phyloP scores from a whole-genome alignment of 2,113 vertebrate species.

The Verasper variegatus region DNA sequence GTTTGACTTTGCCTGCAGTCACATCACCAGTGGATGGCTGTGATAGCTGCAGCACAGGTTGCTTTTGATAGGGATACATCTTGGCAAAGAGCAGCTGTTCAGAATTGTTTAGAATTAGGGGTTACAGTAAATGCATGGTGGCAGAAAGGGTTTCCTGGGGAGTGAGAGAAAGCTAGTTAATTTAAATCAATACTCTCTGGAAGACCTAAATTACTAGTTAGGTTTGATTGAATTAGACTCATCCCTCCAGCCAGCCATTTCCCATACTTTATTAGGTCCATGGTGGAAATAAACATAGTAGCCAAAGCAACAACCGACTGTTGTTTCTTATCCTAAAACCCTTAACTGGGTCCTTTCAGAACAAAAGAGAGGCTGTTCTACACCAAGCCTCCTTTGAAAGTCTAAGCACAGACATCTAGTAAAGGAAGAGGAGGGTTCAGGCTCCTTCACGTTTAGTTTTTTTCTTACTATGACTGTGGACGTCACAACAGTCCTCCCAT shows the following conservation, averaged over 20 bases:
- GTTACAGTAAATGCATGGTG: background rate
- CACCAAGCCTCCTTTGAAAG: background rate
- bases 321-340: too few species aligned
- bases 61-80: conserved; percentile 15
- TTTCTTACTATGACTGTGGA: background rate
- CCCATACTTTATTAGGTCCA: background rate
- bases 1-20: background rate
- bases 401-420: background rate
- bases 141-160: background rate
- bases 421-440: background rate
- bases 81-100: background rate
- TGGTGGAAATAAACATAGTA: background rate
- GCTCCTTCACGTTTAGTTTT: background rate
- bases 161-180: background rate
- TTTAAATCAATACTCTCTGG: background rate
- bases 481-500: background rate
- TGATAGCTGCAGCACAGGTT: conserved; percentile 19
- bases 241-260: background rate
- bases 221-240: background rate
- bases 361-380: background rate
- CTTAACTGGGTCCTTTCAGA: background rate
- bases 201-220: background rate
- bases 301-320: background rate
- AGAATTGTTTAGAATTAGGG: background rate
- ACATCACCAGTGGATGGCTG: conserved; percentile 5